A percentile compares a stretch with the other conserved stretches of the same genome.
phyloP scores from a whole-genome alignment of 1,140 invertebrate genomes.

The Nasonia vitripennis region DNA sequence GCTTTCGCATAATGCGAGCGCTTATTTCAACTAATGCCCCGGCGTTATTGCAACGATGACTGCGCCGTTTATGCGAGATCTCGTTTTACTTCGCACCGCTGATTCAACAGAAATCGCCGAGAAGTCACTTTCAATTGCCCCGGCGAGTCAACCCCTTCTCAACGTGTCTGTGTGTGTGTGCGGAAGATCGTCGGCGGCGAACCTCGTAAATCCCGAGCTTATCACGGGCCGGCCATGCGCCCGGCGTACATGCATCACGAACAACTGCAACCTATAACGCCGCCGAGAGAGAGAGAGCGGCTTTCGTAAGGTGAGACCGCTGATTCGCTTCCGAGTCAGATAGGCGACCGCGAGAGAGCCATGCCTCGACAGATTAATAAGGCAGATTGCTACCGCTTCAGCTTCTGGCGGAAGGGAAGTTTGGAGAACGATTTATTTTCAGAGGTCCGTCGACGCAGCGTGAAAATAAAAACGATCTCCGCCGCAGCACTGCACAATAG shows the following conservation, averaged over 20 bases:
- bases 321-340: conserved; percentile 66
- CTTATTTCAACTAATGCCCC: background rate
- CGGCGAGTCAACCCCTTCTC: background rate
- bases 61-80: background rate
- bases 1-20: background rate
- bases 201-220: conserved; percentile 28
- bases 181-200: background rate
- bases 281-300: background rate
- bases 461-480: too few relatives aligned
- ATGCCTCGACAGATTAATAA: conserved; percentile 68
- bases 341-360: conserved; percentile 56
- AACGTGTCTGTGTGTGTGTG: background rate
- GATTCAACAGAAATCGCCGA: background rate
- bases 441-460: too few relatives aligned
- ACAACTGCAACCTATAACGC: background rate
- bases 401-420: too few relatives aligned
- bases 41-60: background rate
- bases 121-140: background rate
- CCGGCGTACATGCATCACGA: conserved; percentile 35
- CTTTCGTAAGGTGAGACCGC: conserved; percentile 56
- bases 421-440: too few relatives aligned
- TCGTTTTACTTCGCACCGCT: too few relatives aligned
- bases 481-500: too few relatives aligned
- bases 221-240: conserved; percentile 40
- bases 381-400: conserved; percentile 54